Conservation (phyloP, 1,140 invertebrate species). For the Drosophila carrolli region DNA sequence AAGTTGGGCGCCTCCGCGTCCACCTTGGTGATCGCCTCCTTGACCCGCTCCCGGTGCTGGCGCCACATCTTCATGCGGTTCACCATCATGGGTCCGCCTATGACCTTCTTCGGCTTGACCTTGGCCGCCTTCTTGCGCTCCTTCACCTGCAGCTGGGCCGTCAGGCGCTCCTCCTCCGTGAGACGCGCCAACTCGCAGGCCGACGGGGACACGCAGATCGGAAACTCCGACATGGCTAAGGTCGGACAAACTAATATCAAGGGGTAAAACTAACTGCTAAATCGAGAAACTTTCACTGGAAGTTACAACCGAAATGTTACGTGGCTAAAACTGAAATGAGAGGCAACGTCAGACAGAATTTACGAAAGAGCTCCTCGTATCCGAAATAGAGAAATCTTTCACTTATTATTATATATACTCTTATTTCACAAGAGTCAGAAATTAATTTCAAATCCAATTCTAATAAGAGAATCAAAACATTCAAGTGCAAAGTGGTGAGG, state of each 20-base stretch:
- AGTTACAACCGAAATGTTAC: neutral
- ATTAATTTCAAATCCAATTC: no score
- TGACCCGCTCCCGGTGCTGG: conserved; percentile 59
- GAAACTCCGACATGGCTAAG: conserved; percentile 23
- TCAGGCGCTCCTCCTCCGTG: conserved; percentile 2
- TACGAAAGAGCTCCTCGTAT: neutral
- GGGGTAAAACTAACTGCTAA: neutral
- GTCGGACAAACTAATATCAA: neutral
- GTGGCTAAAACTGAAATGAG: neutral
- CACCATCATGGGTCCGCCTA: neutral
- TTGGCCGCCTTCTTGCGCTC: conserved; percentile 16
- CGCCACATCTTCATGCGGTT: conserved; percentile 35
- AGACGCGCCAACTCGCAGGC: conserved; percentile 13
- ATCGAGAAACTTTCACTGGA: conserved; percentile 10
- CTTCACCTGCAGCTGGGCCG: neutral
- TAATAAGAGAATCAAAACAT: no score
- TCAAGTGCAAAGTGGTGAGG: no score
- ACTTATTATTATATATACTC: no score
- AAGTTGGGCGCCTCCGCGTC: conserved; percentile 41
- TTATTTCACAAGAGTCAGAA: no score
- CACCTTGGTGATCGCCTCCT: conserved; percentile 23
- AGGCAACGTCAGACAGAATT: neutral
- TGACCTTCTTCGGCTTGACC: neutral
- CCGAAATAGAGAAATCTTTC: no score
- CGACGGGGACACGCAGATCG: conserved; percentile 17